Evolutionary conservation across 2,888 invertebrate genomes (phyloP), one percentile per base, ranked within the genome.

Genomic region (Aspidapion aeneum): DNA sequence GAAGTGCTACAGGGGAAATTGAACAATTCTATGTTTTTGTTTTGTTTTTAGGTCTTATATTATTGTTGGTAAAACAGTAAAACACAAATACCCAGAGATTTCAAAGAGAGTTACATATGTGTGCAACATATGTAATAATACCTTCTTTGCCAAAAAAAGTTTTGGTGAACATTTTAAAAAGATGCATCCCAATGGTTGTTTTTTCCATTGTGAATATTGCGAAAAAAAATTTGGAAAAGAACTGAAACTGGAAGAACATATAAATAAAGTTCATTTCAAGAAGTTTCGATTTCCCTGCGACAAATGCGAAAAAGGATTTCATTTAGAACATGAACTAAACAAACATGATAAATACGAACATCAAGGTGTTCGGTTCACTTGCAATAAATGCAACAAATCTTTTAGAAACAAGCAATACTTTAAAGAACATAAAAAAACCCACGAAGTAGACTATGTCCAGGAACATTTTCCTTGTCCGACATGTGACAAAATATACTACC

Each of bases 211-310:
- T 49, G 57, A 68, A 21, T 63, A 66, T 20, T 74, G 74, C 60
- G 68, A 70, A 7, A 69, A 71, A 62, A 63, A 64, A 18, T 74
- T 69, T 57, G 54, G 64, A 12, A 66, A 66, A 35, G 69, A 70
- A 55, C 64, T 72, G 54, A 58, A 62, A 1, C 55, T 71, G 21
- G 69, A 66, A 2, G 54, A 67, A 18, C 73, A 73, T 58, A 65
- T 72, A 0, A 64, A 69, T 35, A 71, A 69, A 83, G 67, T 71
- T 5, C 63, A 84, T 82, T 0, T 83, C 82, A 57, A 84, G 80
- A 67, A 85, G 82, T 77, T 71, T 58, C 71, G 72, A 21, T 71
- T 66, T 18, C 66, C 70, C 20, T 78, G 78, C 64, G 68, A 68
- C 3, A 52, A 69, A n/a, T 75, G 75, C 58, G 66, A 66, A 16